Percentiles rank a stretch among this genome's conserved stretches.
These are phyloP conservation scores for Hirudinaria manillensis DNA, from an alignment of 2,888 invertebrate species.

Conservation along the genomic window DNA sequence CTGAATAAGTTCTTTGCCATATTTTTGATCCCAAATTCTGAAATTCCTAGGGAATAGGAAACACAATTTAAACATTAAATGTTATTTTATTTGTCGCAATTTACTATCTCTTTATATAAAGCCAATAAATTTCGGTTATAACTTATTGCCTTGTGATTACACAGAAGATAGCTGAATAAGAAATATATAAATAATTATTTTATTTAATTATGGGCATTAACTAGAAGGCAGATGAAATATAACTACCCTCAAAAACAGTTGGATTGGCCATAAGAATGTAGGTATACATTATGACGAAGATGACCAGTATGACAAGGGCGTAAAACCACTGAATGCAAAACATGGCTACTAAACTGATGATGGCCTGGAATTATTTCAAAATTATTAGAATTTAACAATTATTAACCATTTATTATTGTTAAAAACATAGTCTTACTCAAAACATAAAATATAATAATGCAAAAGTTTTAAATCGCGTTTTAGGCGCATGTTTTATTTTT, in stretches of 20 bases:
- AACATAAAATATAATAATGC: no score
- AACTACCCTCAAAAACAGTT: slow-evolving; percentile 78
- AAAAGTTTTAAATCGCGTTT: no score
- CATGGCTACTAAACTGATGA: slow-evolving; percentile 80
- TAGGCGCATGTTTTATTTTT: no score
- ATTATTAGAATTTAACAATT: not conserved
- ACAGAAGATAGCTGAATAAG: no score
- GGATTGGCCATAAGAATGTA: slow-evolving; percentile 92
- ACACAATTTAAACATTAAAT: no score
- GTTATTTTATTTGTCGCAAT: no score
- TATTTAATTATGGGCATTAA: not conserved
- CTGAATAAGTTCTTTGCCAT: not conserved
- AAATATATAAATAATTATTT: no score
- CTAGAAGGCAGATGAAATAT: not conserved
- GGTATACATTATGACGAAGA: slow-evolving; percentile 78
- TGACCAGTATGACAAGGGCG: slow-evolving; percentile 74
- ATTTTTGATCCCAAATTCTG: slow-evolving; percentile 9
- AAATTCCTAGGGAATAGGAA: not conserved
- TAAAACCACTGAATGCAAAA: slow-evolving; percentile 88
- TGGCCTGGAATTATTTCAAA: slow-evolving; percentile 61
- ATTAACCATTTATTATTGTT: not conserved
- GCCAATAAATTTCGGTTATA: no score
- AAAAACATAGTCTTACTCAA: not conserved
- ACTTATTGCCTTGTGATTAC: no score
- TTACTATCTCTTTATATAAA: no score